Percentiles rank a stretch among this genome's conserved stretches.
These are phyloP conservation scores for Anthopleura sola DNA, from an alignment of 64 coral and sea anemone genomes.

Conservation along the genomic window DNA sequence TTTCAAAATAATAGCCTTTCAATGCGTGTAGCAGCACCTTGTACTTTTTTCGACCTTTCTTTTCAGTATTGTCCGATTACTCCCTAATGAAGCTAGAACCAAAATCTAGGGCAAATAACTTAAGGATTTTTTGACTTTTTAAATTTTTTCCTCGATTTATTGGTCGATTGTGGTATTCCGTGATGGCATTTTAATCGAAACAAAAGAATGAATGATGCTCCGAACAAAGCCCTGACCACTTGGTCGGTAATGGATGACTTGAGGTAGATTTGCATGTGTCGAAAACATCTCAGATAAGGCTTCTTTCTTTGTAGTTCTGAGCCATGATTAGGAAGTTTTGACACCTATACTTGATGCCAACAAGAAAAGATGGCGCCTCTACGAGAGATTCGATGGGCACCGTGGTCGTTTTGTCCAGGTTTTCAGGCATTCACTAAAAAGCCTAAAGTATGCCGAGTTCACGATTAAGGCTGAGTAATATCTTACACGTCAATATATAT, in stretches of 20 bases:
- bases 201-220: conserved; percentile 2
- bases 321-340: neutral
- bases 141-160: neutral
- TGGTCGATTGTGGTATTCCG: neutral
- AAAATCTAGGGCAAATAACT: neutral
- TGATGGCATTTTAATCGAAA: neutral
- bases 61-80: neutral
- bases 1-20: neutral
- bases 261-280: neutral
- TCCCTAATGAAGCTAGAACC: neutral
- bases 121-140: neutral
- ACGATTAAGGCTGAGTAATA: neutral
- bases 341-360: neutral
- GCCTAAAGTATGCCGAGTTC: neutral
- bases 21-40: no score
- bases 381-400: neutral
- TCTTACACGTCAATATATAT: neutral
- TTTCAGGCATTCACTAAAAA: neutral
- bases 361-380: conserved; percentile 1
- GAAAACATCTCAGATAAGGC: neutral
- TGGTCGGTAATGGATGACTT: neutral
- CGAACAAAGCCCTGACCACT: neutral
- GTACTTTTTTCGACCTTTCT: neutral
- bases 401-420: conserved; percentile 6
- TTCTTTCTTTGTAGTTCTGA: neutral